A percentile compares a stretch with the other conserved stretches of the same genome.
Conservation (phyloP, 2,888 invertebrate genomes). For the Pyrrhia umbra region DNA sequence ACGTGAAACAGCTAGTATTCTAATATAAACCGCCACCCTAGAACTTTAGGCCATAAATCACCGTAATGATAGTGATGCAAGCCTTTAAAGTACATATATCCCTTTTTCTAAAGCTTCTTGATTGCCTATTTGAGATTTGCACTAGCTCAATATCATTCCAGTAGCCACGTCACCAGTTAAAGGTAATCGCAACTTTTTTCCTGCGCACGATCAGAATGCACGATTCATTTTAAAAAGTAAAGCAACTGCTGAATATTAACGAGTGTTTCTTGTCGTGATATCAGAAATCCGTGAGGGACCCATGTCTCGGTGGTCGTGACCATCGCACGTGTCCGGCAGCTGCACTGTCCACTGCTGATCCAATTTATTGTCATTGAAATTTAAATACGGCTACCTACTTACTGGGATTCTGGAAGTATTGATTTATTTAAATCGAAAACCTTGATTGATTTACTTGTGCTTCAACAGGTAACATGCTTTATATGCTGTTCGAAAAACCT, state of each 20-base stretch:
- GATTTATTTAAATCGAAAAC: conserved; percentile 40
- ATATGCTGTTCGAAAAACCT: conserved; percentile 1
- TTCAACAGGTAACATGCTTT: conserved; percentile 13
- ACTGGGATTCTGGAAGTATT: conserved; percentile 45
- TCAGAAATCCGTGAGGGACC: conserved; percentile 74
- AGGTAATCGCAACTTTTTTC: conserved; percentile 21
- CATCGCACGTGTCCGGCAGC: conserved; percentile 82
- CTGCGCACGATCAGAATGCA: conserved; percentile 34
- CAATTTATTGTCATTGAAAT: conserved; percentile 79
- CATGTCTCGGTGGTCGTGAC: conserved; percentile 80
- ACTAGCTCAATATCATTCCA: background rate
- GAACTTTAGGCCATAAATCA: too few relatives aligned
- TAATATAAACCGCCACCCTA: too few relatives aligned
- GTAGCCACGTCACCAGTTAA: background rate
- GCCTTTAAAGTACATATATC: background rate
- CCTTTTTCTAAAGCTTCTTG: background rate
- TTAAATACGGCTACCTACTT: conserved; percentile 63
- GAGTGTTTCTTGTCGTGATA: conserved; percentile 68
- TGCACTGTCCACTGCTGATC: conserved; percentile 67
- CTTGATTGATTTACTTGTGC: conserved; percentile 35
- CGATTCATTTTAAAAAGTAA: conserved; percentile 41
- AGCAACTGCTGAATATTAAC: conserved; percentile 48
- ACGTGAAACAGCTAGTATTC: too few relatives aligned
- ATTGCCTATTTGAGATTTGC: too few relatives aligned
- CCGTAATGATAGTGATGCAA: background rate